These are phyloP conservation scores for Zaprionus kolodkinae DNA, from an alignment of 1,140 invertebrate genomes.

Conservation along the genomic window DNA sequence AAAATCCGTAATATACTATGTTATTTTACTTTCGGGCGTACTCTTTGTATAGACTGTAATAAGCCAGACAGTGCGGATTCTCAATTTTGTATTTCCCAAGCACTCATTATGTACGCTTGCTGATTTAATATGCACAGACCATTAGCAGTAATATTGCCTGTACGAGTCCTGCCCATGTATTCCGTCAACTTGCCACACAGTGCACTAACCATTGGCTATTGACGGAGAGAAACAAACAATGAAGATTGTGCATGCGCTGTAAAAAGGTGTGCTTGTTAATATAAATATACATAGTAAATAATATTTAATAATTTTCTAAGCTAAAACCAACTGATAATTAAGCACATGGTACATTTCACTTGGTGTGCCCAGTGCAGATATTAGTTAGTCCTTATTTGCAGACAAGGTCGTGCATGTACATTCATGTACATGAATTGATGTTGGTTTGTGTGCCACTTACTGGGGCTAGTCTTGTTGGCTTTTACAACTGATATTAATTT, in stretches of 20 bases:
- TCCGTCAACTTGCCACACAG: background rate
- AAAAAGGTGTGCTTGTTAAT: background rate
- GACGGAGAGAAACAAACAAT: slow-evolving; percentile 15
- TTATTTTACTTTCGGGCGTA: too few relatives aligned
- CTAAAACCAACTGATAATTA: slow-evolving; percentile 5
- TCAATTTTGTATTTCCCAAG: slow-evolving; percentile 44
- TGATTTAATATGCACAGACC: slow-evolving; percentile 73
- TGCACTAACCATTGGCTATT: slow-evolving; percentile 16
- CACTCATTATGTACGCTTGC: slow-evolving; percentile 70
- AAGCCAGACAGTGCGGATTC: slow-evolving; percentile 37
- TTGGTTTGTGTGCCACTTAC: background rate
- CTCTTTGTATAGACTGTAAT: slow-evolving; percentile 32
- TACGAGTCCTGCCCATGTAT: background rate
- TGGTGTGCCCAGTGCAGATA: background rate
- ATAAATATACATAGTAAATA: background rate
- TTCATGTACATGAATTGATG: background rate
- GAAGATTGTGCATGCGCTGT: slow-evolving; percentile 8
- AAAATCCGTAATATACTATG: too few relatives aligned
- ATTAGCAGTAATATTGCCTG: slow-evolving; percentile 44
- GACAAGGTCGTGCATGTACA: slow-evolving; percentile 3
- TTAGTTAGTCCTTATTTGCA: background rate
- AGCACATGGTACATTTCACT: background rate
- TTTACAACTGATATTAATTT: background rate
- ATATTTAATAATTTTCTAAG: background rate
- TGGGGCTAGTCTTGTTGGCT: background rate